Percentiles rank a stretch among this genome's conserved stretches.
Conservation (phyloP, 1,140 invertebrate species). For the Yoshiicerus persimilis region DNA sequence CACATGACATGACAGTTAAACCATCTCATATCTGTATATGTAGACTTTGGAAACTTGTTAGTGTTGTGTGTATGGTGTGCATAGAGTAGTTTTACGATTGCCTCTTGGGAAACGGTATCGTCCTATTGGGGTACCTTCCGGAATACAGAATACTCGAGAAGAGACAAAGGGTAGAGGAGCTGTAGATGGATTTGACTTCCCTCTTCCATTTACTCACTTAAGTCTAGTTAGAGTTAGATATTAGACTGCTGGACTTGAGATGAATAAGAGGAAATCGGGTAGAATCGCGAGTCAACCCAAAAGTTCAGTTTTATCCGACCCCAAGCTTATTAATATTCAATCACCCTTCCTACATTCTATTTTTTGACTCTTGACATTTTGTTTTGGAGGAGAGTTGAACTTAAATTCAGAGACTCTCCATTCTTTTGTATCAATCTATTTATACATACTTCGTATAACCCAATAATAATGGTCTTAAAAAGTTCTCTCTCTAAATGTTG, state of each 20-base stretch:
- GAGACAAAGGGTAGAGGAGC: neutral
- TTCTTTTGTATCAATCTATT: too few species aligned
- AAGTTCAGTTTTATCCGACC: neutral
- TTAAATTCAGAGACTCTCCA: neutral
- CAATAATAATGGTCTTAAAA: too few species aligned
- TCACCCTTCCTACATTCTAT: slow-evolving; percentile 5
- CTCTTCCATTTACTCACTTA: neutral
- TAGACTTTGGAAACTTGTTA: neutral
- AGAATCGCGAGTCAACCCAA: neutral
- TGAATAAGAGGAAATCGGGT: slow-evolving; percentile 6
- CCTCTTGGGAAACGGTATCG: slow-evolving; percentile 1
- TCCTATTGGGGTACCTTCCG: neutral
- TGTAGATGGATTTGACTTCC: neutral
- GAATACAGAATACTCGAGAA: neutral
- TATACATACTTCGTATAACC: neutral
- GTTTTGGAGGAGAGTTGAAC: neutral
- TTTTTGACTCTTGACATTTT: slow-evolving; percentile 6
- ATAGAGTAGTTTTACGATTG: neutral
- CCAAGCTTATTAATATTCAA: slow-evolving; percentile 45
- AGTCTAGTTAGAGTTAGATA: neutral
- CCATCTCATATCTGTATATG: neutral
- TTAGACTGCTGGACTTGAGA: neutral
- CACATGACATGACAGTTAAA: neutral
- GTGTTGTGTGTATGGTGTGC: neutral
- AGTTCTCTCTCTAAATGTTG: neutral